phyloP scores from a whole-genome alignment of 2,888 invertebrate species.

The Sturmia bella region DNA sequence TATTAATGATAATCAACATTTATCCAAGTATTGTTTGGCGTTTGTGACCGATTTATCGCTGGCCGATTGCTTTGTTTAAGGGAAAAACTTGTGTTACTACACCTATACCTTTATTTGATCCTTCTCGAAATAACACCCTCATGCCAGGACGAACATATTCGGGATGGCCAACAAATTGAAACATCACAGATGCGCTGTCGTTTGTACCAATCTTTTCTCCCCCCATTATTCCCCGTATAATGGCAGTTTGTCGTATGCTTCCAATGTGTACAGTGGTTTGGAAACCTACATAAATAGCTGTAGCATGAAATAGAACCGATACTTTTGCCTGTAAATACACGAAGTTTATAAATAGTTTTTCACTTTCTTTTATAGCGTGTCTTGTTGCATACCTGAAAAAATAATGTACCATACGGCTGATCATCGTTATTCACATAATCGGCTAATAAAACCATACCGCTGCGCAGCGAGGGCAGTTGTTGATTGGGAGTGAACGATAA shows the following conservation, averaged over 20 bases:
- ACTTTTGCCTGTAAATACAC: conserved; percentile 89
- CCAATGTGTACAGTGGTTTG: conserved; percentile 97
- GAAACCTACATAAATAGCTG: conserved; percentile 91
- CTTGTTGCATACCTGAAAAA: conserved; percentile 83
- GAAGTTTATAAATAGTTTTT: neutral
- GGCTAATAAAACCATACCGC: conserved; percentile 92
- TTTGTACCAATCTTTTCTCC: conserved; percentile 86
- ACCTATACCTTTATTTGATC: conserved; percentile 92
- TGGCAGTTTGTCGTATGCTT: conserved; percentile 97
- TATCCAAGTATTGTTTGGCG: neutral
- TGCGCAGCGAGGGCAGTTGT: conserved; percentile 84
- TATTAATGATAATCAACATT: conserved; percentile 19
- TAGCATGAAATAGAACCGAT: conserved; percentile 93
- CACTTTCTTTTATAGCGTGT: neutral
- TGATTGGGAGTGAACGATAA: conserved; percentile 84
- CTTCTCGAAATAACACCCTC: conserved; percentile 91
- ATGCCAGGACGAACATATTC: conserved; percentile 91
- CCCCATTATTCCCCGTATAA: conserved; percentile 89
- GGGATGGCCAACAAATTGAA: conserved; percentile 93
- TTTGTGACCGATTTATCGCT: conserved; percentile 55
- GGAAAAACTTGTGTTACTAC: conserved; percentile 90
- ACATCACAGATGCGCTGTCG: conserved; percentile 92
- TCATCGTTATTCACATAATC: conserved; percentile 79
- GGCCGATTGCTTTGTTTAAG: conserved; percentile 77
- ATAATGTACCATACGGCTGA: conserved; percentile 85